Evolutionary conservation across 2,113 vertebrate species (phyloP), one percentile per base, ranked within the genome.

Genomic region (Rallus limicola): DNA sequence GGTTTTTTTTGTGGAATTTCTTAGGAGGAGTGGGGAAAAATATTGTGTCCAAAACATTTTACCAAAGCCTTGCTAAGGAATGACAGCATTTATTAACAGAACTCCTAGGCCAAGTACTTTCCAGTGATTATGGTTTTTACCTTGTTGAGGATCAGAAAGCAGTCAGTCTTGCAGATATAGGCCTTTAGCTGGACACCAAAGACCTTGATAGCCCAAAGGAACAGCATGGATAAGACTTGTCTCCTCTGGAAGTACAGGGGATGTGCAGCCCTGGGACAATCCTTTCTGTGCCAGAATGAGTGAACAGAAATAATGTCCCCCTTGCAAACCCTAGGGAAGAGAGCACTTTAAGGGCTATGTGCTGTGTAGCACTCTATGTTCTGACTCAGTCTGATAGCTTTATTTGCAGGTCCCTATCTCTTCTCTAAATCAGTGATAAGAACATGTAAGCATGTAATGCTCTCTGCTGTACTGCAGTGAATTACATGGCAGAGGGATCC

Each of bases 141-240:
- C 11, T 64, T 71, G 10, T 3, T 1, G 3, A 84, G 14, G 2
- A 53, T 53, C 55, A 65, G 13, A 33, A 80, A 67, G 11, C 8
- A 55, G n/a, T 31, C 19, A 31, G 13, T 64, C 18, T 82, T 71
- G 29, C 34, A 84, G n/a, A 31, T 36, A 34, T 0, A 50, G 11
- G 14, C 18, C 10, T 91, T 86, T 79, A 13, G 5, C 34, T 72
- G 38, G 70, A 42, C 18, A 20, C 21, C 25, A n/a, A 72, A 79
- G 58, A 58, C n/a, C 18, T 48, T 36, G 14, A 55, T 79, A 53
- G 38, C 18, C 82, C 20, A 12, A 25, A 68, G 62, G 29, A 75
- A 3, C 28, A 58, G 12, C 14, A 4, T 14, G 16, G 63, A 2
- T 55, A 16, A 40, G 33, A 8, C 13, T 13, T 0, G 0, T 16